Evolutionary conservation across 1,140 invertebrate species (phyloP), one percentile per base, ranked within the genome.

Genomic region (Himalopsyche phryganea): DNA sequence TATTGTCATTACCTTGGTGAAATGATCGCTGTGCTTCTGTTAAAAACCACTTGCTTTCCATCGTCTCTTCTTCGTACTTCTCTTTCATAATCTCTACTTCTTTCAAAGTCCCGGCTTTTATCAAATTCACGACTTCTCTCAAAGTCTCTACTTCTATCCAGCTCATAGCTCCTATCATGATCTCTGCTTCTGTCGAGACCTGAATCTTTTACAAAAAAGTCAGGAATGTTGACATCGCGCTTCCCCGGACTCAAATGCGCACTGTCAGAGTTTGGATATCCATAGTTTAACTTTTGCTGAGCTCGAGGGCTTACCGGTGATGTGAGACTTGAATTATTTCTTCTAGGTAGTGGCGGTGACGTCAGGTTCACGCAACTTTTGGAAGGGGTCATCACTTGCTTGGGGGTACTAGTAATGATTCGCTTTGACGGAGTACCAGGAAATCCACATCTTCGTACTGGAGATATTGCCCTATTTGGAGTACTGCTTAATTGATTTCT

Each of bases 221-320:
- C 55, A 13, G 60, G 42, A 44, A 35, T 19, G n/a, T 17, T 11
- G 5, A 15, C 11, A n/a, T 32, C 52, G 14, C 32, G 32, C 32
- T 53, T 61, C 6, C 35, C 10, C n/a, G 50, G 44, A 50, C 44
- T 54, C 1, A 10, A 6, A 33, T 45, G 40, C 15, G 32, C 23
- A 32, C 55, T 28, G 10, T 52, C 45, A 15, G 35, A n/a, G 63
- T 7, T 65, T 61, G 7, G 65, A 59, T 7, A 63, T 69, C 11
- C 73, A 57, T 82, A 83, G 48, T 76, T 80, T 3, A 83, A 58
- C 50, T 81, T 82, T 65, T 82, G 80, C 54, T 81, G 79, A 0
- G 75, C 79, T 73, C 72, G 80, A 0, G 79, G 76, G 6, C 74
- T 77, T 9, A 75, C 71, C 0, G 75, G 72, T 0, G 74, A 76